Evolutionary conservation across 2,113 vertebrate genomes (phyloP).

Genomic region (Tor tambroides): DNA sequence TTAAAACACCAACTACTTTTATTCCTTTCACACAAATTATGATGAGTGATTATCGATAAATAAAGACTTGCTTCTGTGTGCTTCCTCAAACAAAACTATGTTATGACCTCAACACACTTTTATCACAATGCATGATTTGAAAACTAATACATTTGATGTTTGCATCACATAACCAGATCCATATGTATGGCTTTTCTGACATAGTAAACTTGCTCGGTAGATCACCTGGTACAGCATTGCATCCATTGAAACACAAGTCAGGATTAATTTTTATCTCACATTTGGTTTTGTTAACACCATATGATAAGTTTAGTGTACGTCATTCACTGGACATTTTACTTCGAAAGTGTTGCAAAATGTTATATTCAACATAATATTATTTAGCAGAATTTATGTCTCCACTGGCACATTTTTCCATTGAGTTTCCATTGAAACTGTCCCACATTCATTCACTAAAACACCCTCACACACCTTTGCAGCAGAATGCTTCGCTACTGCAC

Average conservation of each 20-base stretch:
- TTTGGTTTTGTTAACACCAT: no score
- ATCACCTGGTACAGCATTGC: no score
- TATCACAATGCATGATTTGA: not conserved
- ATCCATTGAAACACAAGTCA: no score
- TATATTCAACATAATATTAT: no score
- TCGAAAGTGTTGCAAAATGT: no score
- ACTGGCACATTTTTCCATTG: no score
- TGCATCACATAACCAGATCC: not conserved
- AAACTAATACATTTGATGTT: not conserved
- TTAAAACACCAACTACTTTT: not conserved
- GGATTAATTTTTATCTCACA: no score
- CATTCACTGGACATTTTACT: no score
- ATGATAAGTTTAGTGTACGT: no score
- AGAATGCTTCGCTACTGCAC: not conserved
- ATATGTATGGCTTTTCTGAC: no score
- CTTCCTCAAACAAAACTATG: not conserved
- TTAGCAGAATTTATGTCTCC: no score
- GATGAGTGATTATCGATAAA: not conserved
- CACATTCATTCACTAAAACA: not conserved
- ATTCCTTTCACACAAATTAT: not conserved
- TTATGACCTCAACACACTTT: not conserved
- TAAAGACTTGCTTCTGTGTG: not conserved
- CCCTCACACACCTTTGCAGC: conserved; percentile 17
- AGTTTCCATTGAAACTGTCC: not conserved
- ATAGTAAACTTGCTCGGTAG: no score